These are phyloP conservation scores for Chesias legatella DNA, from an alignment of 2,888 invertebrate genomes.

Conservation along the genomic window DNA sequence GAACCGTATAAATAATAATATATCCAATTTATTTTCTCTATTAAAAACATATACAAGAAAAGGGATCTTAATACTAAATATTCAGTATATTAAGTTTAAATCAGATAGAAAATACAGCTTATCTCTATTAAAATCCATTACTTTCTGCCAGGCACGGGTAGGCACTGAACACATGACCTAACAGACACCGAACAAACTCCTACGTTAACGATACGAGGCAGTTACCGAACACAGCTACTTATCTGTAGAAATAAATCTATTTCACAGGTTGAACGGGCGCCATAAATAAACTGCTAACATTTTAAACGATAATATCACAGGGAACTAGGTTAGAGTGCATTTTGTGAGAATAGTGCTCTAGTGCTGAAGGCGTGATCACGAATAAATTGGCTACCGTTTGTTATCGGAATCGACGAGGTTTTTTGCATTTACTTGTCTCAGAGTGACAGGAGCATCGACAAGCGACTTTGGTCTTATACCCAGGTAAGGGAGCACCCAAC, in stretches of 20 bases:
- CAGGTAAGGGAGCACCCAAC: too few relatives aligned
- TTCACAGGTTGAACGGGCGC: constrained; percentile 14
- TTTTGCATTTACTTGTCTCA: too few relatives aligned
- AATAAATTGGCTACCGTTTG: constrained; percentile 6
- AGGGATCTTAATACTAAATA: too few relatives aligned
- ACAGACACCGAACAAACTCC: constrained; percentile 8
- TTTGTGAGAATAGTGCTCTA: constrained; percentile 22
- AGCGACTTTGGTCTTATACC: too few relatives aligned
- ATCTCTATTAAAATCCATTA: too few relatives aligned
- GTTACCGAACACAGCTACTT: constrained; percentile 30
- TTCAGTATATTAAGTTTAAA: too few relatives aligned
- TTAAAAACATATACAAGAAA: too few relatives aligned
- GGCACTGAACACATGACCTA: background rate
- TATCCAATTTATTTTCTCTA: too few relatives aligned
- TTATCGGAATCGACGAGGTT: too few relatives aligned
- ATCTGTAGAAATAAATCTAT: constrained; percentile 43
- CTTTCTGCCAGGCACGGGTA: constrained; percentile 1
- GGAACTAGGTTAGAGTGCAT: constrained; percentile 34
- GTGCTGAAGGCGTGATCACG: constrained; percentile 7
- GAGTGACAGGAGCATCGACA: too few relatives aligned
- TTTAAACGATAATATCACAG: constrained; percentile 42
- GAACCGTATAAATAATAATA: too few relatives aligned
- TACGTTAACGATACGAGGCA: constrained; percentile 13
- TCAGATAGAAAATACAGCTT: too few relatives aligned
- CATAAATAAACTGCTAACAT: constrained; percentile 46